These are phyloP conservation scores for Zaprionus ornatus DNA, from an alignment of 1,140 invertebrate species.

Conservation along the genomic window DNA sequence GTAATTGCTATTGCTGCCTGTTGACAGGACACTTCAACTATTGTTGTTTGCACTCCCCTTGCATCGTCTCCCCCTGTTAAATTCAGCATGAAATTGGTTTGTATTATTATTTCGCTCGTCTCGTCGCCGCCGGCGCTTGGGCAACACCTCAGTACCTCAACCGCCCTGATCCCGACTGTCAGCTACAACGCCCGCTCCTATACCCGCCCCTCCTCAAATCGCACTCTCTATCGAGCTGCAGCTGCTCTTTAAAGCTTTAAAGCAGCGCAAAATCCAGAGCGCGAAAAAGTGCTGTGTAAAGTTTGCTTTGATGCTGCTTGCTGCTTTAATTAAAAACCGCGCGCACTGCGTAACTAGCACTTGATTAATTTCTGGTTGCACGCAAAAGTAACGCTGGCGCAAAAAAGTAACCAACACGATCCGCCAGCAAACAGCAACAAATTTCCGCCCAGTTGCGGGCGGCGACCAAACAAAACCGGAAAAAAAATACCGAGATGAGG, in stretches of 20 bases:
- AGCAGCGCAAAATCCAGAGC: background rate
- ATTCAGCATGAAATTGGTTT: conserved; percentile 83
- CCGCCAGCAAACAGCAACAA: conserved; percentile 43
- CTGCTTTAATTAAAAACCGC: conserved; percentile 78
- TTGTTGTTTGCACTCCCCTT: conserved; percentile 57
- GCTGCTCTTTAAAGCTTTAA: background rate
- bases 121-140: conserved; percentile 47
- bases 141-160: conserved; percentile 61
- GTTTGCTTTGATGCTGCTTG: conserved; percentile 70
- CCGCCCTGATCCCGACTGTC: conserved; percentile 14
- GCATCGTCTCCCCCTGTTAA: conserved; percentile 44
- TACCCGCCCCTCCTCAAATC: background rate
- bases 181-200: background rate
- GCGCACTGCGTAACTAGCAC: conserved; percentile 71
- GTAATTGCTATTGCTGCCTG: conserved; percentile 66
- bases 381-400: conserved; percentile 67
- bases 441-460: conserved; percentile 39
- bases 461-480: background rate
- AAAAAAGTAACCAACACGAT: conserved; percentile 26
- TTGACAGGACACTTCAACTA: conserved; percentile 82
- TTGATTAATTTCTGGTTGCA: conserved; percentile 82
- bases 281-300: conserved; percentile 48
- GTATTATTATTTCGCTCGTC: conserved; percentile 74
- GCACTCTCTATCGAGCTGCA: background rate
- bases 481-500: conserved; percentile 22